Evolutionary conservation across 2,113 vertebrate genomes (phyloP), one percentile per base, ranked within the genome.

Genomic region (Pseudorasbora parva): DNA sequence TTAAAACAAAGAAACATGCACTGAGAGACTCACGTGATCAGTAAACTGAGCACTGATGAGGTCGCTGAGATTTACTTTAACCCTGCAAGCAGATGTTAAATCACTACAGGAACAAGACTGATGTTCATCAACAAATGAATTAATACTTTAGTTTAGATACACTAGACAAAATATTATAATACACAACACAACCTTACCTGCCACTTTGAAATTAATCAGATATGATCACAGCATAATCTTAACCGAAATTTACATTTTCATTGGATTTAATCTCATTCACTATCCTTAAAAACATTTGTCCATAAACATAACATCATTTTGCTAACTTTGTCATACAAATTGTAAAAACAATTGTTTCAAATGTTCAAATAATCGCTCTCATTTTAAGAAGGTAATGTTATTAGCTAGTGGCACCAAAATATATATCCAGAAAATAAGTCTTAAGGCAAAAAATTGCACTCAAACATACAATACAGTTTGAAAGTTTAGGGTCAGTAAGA

Each of bases 21-120:
- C 11, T 21, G 54, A 78, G 15, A 17, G 21, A 89, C 92, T 89
- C 76, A 97, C 97, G 94, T 95, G 94, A 78, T 97, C 96, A 4
- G 93, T 90, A 64, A 95, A 94, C 81, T 94, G 95, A 41, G 88
- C 90, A 30, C 91, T 94, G 68, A 97, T 95, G 82, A 97, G 94
- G 5, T 93, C 86, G 47, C 92, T 92, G 30, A 97, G 93, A 59
- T 87, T 93, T 1, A 98, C 90, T 90, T 95, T 97, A 89, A 96
- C 96, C 89, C 97, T 98, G 89, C 12, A 78, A 88, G 82, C 37
- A 89, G 47, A 87, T 25, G 30, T 43, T 10, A 37, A 82, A 56
- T 33, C 27, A 78, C 21, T 23, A 9, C 15, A 23, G 25, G 45
- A 37, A 54, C 27, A 30, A 77, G 47, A 77, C 69, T 45, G 14